These are phyloP conservation scores for Hyphantria cunea DNA, from an alignment of 1,140 invertebrate genomes.

Conservation along the genomic window DNA sequence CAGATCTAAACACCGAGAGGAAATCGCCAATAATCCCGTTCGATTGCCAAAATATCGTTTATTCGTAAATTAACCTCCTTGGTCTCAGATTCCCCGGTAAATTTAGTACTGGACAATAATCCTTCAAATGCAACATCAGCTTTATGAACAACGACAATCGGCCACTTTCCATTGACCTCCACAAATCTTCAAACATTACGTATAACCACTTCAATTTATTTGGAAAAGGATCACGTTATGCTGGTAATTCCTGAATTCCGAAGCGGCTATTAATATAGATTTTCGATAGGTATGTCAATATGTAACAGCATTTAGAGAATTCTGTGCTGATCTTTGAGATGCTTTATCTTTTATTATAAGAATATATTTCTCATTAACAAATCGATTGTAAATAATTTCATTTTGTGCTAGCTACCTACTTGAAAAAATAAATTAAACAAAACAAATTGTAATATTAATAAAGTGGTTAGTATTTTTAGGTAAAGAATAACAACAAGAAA, in stretches of 20 bases:
- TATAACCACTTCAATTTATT: slow-evolving; percentile 5
- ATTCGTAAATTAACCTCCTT: slow-evolving; percentile 40
- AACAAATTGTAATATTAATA: no score
- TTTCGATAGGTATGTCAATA: slow-evolving; percentile 37
- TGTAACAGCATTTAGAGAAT: slow-evolving; percentile 29
- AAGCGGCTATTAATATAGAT: slow-evolving; percentile 44
- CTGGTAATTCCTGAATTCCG: slow-evolving; percentile 33
- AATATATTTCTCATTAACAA: no score
- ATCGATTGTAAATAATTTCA: no score
- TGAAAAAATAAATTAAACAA: no score
- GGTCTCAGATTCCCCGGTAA: slow-evolving; percentile 35
- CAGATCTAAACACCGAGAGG: slow-evolving; percentile 8
- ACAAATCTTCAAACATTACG: neutral
- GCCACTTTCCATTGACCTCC: slow-evolving; percentile 31
- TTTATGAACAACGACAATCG: slow-evolving; percentile 29
- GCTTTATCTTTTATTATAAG: neutral
- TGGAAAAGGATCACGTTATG: slow-evolving; percentile 27
- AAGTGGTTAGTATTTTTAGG: no score
- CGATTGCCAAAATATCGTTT: slow-evolving; percentile 30
- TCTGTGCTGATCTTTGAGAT: slow-evolving; percentile 9
- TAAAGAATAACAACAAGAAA: no score
- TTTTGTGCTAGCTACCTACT: no score
- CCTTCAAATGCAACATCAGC: slow-evolving; percentile 41
- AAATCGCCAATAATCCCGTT: slow-evolving; percentile 30
- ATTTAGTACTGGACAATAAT: slow-evolving; percentile 47